phyloP scores from a whole-genome alignment of 2,888 invertebrate genomes.

The Stictocephala bisonia region DNA sequence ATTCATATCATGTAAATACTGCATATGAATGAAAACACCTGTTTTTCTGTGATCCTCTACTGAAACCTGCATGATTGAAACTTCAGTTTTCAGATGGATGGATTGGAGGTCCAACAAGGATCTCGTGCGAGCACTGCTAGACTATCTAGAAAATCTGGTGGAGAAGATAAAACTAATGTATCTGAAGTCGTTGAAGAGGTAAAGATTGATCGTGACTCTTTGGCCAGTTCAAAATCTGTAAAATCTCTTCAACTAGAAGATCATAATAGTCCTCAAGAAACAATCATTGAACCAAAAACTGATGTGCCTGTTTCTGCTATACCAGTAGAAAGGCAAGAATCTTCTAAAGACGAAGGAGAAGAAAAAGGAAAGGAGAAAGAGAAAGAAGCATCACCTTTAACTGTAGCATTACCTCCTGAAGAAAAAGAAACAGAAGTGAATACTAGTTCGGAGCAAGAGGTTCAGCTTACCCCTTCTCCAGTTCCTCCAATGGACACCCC shows the following conservation, averaged over 20 bases:
- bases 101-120: background rate
- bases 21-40: no score
- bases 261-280: background rate
- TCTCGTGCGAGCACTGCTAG: constrained; percentile 9
- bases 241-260: background rate
- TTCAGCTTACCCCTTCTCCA: background rate
- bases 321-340: constrained; percentile 12
- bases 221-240: background rate
- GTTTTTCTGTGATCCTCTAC: background rate
- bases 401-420: constrained; percentile 24
- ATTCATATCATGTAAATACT: no score
- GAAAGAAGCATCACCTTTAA: background rate
- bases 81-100: constrained; percentile 44
- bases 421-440: background rate
- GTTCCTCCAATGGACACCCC: background rate
- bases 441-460: no score
- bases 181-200: background rate
- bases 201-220: background rate
- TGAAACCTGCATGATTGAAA: constrained; percentile 1
- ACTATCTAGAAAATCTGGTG: constrained; percentile 8
- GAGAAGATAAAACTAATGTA: background rate
- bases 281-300: background rate
- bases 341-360: background rate
- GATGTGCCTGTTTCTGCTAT: background rate
- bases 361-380: background rate